Conservation (phyloP, 2,888 invertebrate genomes). For the Desoria tigrina region DNA sequence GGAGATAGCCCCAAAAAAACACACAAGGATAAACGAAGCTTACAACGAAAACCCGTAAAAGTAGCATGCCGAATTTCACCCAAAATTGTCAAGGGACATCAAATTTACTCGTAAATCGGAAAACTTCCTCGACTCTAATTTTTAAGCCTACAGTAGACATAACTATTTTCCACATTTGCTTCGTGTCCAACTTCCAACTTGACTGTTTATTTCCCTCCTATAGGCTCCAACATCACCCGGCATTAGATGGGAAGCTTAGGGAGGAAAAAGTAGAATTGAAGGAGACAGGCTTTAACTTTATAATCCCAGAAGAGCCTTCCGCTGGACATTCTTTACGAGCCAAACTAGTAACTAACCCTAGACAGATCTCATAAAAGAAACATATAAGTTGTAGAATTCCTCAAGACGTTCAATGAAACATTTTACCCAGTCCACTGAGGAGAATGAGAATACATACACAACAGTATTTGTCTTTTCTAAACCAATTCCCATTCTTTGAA, state of each 20-base stretch:
- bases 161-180: too few species aligned
- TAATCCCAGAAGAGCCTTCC: slow-evolving; percentile 12
- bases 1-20: too few species aligned
- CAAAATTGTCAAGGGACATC: slow-evolving; percentile 24
- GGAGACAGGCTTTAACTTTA: slow-evolving; percentile 14
- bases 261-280: slow-evolving; percentile 5
- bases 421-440: too few species aligned
- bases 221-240: too few species aligned
- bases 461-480: too few species aligned
- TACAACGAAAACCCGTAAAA: too few species aligned
- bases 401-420: not conserved
- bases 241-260: too few species aligned
- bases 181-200: too few species aligned
- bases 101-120: slow-evolving; percentile 23
- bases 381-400: slow-evolving; percentile 5
- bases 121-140: slow-evolving; percentile 13
- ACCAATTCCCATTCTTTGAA: too few species aligned
- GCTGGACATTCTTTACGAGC: slow-evolving; percentile 4
- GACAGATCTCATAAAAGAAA: slow-evolving; percentile 18
- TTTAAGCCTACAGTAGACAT: slow-evolving; percentile 11
- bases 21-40: too few species aligned
- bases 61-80: not conserved
- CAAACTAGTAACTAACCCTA: not conserved
- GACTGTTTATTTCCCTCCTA: too few species aligned
- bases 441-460: too few species aligned